phyloP scores from a whole-genome alignment of 2,888 invertebrate genomes.

The Anoplius nigerrimus region DNA sequence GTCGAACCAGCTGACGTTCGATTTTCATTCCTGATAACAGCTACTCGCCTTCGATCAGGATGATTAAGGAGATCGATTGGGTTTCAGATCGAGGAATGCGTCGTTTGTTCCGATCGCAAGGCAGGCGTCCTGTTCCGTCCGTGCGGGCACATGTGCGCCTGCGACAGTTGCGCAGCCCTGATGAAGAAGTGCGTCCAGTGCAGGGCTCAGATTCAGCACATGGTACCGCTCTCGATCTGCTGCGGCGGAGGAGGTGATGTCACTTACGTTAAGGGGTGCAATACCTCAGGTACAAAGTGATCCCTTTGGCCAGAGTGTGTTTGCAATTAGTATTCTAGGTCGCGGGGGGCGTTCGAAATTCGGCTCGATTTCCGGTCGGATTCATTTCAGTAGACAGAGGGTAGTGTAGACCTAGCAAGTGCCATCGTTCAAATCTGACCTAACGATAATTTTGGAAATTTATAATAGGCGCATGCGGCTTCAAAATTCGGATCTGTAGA shows the following conservation, averaged over 20 bases:
- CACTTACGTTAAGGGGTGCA: constrained; percentile 64
- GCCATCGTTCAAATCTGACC: too few relatives aligned
- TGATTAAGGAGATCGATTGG: constrained; percentile 17
- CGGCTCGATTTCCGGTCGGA: too few relatives aligned
- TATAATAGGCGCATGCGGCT: too few relatives aligned
- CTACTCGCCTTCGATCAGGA: background rate
- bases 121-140: constrained; percentile 95
- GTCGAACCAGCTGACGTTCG: too few relatives aligned
- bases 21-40: too few relatives aligned
- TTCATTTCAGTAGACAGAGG: background rate
- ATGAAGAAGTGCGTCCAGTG: constrained; percentile 99
- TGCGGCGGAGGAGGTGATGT: constrained; percentile 74
- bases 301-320: constrained; percentile 14
- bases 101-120: constrained; percentile 96
- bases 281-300: constrained; percentile 56
- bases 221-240: constrained; percentile 78
- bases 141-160: constrained; percentile 96
- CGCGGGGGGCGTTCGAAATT: too few relatives aligned
- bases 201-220: constrained; percentile 88
- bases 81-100: constrained; percentile 92
- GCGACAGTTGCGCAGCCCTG: constrained; percentile 91
- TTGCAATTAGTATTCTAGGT: constrained; percentile 10
- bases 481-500: too few relatives aligned
- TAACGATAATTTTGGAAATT: too few relatives aligned
- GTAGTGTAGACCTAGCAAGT: too few relatives aligned